Percentiles rank a stretch among this genome's conserved stretches.
Conservation (phyloP, 2,888 invertebrate species). For the Leptopilina drosophilae region DNA sequence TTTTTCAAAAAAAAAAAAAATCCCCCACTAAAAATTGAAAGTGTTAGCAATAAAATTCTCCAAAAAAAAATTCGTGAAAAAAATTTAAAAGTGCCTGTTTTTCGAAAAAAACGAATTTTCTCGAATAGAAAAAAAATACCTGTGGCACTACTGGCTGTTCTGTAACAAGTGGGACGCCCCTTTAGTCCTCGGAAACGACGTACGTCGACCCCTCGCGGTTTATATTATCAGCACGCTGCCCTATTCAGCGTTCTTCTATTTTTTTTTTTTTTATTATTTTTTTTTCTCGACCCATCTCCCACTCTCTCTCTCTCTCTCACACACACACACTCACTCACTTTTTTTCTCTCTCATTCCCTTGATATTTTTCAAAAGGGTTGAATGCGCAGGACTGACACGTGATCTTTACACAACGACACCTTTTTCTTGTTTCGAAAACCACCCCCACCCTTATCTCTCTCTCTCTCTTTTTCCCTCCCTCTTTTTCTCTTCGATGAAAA, state of each 20-base stretch:
- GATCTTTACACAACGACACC: constrained; percentile 4
- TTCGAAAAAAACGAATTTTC: not conserved
- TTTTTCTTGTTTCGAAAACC: not conserved
- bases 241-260: not conserved
- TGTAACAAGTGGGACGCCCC: constrained; percentile 24
- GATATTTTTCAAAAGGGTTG: not conserved
- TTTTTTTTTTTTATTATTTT: too few species aligned
- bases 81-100: too few species aligned
- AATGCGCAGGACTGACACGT: constrained; percentile 40
- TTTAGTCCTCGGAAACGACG: constrained; percentile 34
- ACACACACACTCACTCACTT: too few species aligned
- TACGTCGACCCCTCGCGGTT: constrained; percentile 3
- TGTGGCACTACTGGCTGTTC: constrained; percentile 33
- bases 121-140: not conserved
- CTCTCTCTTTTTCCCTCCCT: too few species aligned
- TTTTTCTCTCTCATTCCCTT: too few species aligned
- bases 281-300: too few species aligned
- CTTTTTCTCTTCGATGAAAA: not conserved
- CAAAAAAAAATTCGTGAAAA: too few species aligned
- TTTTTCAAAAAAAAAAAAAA: too few species aligned
- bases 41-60: too few species aligned
- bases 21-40: too few species aligned
- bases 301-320: too few species aligned
- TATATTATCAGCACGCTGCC: constrained; percentile 4
- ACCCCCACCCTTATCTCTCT: not conserved